Evolutionary conservation across 2,888 invertebrate species (phyloP).

Genomic region (Leuctra nigra): DNA sequence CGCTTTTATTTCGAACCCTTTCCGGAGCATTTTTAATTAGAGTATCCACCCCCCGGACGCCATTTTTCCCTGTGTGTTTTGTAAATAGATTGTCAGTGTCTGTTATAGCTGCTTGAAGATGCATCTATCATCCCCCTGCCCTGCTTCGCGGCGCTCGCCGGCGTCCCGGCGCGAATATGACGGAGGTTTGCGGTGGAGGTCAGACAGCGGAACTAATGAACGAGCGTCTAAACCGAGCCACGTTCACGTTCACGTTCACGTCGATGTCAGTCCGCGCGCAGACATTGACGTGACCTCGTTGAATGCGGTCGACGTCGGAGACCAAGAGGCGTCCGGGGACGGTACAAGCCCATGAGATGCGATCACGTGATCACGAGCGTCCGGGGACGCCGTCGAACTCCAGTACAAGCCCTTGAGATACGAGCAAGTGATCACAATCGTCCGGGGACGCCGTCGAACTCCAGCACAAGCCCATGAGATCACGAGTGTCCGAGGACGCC

Average conservation of each 20-base stretch:
- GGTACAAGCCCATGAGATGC: not conserved
- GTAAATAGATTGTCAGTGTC: constrained; percentile 15
- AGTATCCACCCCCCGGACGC: constrained; percentile 12
- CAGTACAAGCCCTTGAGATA: too few relatives aligned
- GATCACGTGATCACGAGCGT: not conserved
- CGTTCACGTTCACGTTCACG: constrained; percentile 4
- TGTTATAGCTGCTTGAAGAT: not conserved
- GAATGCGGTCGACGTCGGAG: not conserved
- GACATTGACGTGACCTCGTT: not conserved
- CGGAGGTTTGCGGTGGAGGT: constrained; percentile 6
- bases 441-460: too few relatives aligned
- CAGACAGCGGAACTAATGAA: constrained; percentile 18
- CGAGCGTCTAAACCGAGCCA: not conserved
- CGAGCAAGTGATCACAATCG: too few relatives aligned
- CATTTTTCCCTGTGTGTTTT: constrained; percentile 6
- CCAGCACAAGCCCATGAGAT: too few relatives aligned
- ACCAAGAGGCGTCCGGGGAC: not conserved
- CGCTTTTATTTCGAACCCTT: constrained; percentile 11
- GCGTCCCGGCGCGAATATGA: not conserved
- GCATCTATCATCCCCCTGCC: constrained; percentile 10
- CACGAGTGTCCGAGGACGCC: too few relatives aligned
- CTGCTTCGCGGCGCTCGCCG: not conserved
- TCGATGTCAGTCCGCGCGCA: too few relatives aligned
- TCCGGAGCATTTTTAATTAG: constrained; percentile 10
- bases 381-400: too few relatives aligned